These are phyloP conservation scores for Epinephelus malabaricus DNA, from an alignment of 2,797 vertebrate species.

Conservation along the genomic window DNA sequence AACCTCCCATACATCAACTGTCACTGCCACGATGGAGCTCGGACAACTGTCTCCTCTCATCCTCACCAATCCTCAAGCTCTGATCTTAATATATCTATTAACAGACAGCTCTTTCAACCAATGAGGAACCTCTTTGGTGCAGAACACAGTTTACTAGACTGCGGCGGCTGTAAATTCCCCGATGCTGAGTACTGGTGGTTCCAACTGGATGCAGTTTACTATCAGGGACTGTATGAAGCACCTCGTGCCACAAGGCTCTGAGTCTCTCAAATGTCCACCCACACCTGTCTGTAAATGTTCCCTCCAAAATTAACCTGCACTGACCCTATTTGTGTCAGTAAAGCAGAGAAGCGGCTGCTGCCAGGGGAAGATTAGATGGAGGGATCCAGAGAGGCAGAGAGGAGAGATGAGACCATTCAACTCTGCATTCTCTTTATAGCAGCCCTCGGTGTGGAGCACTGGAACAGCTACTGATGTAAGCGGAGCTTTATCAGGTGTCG, in stretches of 20 bases:
- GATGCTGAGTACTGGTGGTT: not conserved
- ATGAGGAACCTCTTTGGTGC: not conserved
- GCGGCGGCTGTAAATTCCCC: slow-evolving; percentile 21
- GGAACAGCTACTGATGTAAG: slow-evolving; percentile 18
- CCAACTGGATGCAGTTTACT: slow-evolving; percentile 23
- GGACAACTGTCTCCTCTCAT: not conserved
- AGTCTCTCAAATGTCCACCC: slow-evolving; percentile 41
- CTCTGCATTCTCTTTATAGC: slow-evolving; percentile 37
- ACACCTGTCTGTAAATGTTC: slow-evolving; percentile 65
- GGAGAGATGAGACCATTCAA: slow-evolving; percentile 41
- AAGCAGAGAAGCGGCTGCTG: slow-evolving; percentile 22
- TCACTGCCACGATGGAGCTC: slow-evolving; percentile 20
- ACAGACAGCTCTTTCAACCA: slow-evolving; percentile 43
- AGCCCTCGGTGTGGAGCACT: slow-evolving; percentile 15
- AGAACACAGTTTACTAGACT: slow-evolving; percentile 10
- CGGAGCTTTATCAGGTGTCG: slow-evolving; percentile 50
- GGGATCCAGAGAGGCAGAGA: slow-evolving; percentile 10
- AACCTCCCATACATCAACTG: not conserved
- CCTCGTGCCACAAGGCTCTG: slow-evolving; percentile 1
- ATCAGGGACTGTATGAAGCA: slow-evolving; percentile 9
- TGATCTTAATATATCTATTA: not conserved
- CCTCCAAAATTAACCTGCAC: slow-evolving; percentile 64
- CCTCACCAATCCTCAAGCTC: slow-evolving; percentile 4
- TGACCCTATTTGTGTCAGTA: slow-evolving; percentile 39
- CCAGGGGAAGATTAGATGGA: slow-evolving; percentile 43